phyloP scores from a whole-genome alignment of 2,113 vertebrate genomes.

The Pelodiscus sinensis region DNA sequence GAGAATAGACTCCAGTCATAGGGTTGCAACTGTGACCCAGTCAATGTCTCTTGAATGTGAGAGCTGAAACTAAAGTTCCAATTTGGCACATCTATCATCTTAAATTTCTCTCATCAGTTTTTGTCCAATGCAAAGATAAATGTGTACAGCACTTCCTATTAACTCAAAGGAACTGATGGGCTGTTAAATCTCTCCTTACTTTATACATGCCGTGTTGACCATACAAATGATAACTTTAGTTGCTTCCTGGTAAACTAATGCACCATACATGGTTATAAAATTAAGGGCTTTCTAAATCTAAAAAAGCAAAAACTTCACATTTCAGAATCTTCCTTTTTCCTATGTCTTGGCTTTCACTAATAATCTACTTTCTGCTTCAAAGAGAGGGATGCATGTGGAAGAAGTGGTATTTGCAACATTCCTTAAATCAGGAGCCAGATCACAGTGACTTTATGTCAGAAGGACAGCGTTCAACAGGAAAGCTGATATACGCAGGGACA shows the following conservation, averaged over 20 bases:
- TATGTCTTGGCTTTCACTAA: neutral
- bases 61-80: neutral
- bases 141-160: neutral
- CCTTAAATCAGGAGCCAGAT: neutral
- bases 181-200: neutral
- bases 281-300: neutral
- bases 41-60: neutral
- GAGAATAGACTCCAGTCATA: neutral
- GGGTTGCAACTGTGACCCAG: neutral
- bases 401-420: neutral
- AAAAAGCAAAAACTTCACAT: neutral
- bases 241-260: conserved; percentile 1
- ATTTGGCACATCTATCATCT: neutral
- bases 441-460: conserved; percentile 3
- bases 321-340: neutral
- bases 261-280: neutral
- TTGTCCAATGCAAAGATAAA: neutral
- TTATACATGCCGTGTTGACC: neutral
- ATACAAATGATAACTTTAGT: neutral
- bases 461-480: neutral
- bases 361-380: neutral
- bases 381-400: neutral
- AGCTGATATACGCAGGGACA: neutral
- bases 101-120: neutral
- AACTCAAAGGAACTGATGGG: neutral